Evolutionary conservation across 2,888 invertebrate genomes (phyloP).

Genomic region (Torymus aiolomorphi): DNA sequence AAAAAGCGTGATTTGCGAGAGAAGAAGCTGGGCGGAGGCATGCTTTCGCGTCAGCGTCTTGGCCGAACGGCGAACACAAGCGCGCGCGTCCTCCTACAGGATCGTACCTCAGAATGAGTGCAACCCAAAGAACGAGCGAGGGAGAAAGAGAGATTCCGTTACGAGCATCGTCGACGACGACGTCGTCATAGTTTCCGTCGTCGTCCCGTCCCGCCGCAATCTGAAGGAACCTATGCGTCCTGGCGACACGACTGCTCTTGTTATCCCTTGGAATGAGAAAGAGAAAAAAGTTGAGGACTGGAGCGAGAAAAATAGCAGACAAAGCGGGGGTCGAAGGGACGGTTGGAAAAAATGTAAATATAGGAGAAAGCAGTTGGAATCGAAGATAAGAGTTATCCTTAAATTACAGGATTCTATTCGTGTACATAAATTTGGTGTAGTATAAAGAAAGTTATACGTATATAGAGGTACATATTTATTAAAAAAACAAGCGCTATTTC

Average conservation of each 20-base stretch:
- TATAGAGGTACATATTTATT: too few species aligned
- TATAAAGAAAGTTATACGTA: too few species aligned
- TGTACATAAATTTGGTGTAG: too few species aligned
- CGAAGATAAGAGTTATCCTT: neutral
- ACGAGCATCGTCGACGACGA: slow-evolving; percentile 56
- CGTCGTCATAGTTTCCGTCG: slow-evolving; percentile 57
- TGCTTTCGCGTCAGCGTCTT: slow-evolving; percentile 51
- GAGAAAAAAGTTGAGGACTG: slow-evolving; percentile 21
- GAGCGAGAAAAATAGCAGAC: neutral
- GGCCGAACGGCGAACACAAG: slow-evolving; percentile 34
- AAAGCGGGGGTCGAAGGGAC: too few species aligned
- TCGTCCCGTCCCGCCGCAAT: slow-evolving; percentile 23
- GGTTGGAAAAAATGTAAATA: neutral
- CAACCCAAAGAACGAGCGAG: slow-evolving; percentile 18
- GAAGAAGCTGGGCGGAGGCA: slow-evolving; percentile 18
- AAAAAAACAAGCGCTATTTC: too few species aligned
- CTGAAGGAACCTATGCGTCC: slow-evolving; percentile 44
- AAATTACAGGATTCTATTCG: neutral
- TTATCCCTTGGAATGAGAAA: slow-evolving; percentile 46
- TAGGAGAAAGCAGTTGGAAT: neutral
- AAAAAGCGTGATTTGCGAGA: slow-evolving; percentile 55
- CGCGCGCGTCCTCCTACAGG: slow-evolving; percentile 28
- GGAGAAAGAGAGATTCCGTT: slow-evolving; percentile 44
- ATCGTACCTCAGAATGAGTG: slow-evolving; percentile 42
- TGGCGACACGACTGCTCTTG: slow-evolving; percentile 50